Base-by-base conservation (phyloP, 2,888 invertebrate species). In the Lithophane semibrunnea region DNA sequence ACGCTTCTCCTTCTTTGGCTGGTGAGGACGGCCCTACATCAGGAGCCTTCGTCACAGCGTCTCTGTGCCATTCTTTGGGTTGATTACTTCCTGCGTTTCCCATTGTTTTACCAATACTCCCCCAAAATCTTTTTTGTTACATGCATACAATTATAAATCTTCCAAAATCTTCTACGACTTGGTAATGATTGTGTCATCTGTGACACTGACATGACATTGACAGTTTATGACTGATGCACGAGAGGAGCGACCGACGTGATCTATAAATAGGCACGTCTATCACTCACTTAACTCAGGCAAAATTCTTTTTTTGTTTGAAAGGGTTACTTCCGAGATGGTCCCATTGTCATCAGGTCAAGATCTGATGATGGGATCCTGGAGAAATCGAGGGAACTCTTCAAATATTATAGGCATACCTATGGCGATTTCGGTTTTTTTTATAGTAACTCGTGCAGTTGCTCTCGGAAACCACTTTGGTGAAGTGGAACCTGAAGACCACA, bases 21-120 rank as follows among this genome's bases (percentile, higher is more conserved):
- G 96, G 96, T 3, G 96, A 96, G 24, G 96, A 95, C 3, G 96
- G 96, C 7, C 94, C 95, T 9, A 92, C 91, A 82, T 96, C 96
- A 64, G 92, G 93, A 64, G 92, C 91, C 86, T 96, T 96, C 29
- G 92, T 86, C 63, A 92, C 90, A 37, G 97, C 97, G 65, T 98
- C 98, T 93, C 98, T 98, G 88, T 98, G 98, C 91, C 98, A 97
- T 91, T 99, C 98, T 89, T 98, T 97, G 24, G 98, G 97, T 75
- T 97, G 97, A 90, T 97, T 97, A 91, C 98, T 98, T 80, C 98
- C 98, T 85, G 98, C 98, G 93, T 98, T 98, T 80, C 98, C 98
- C 98, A 98, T 75, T 80, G 64, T 79, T 84, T 61, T n/a, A 77
- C 56, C 58, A 63, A 71, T 75, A 56, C 52, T 71, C 61, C 13